phyloP scores from a whole-genome alignment of 2,113 vertebrate species.

The Tympanuchus pallidicinctus region DNA sequence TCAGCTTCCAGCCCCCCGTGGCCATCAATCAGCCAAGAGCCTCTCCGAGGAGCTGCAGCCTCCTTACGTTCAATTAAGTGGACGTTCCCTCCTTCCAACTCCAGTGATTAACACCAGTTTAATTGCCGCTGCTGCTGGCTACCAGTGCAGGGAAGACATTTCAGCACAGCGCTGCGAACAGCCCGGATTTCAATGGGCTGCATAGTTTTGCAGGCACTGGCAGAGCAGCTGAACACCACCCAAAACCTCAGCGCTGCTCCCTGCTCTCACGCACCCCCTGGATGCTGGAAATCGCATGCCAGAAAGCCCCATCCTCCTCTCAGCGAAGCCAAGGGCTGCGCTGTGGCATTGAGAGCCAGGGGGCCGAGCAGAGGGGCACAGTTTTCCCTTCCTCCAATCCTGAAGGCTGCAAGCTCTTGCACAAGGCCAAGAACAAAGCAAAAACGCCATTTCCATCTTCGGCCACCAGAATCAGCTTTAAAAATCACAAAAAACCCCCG shows the following conservation, averaged over 20 bases:
- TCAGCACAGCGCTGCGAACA: background rate
- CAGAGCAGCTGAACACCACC: rapidly evolving
- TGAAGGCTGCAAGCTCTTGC: too few species aligned
- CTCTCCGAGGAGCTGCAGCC: background rate
- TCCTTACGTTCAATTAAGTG: background rate
- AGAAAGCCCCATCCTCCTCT: background rate
- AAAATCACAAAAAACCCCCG: too few species aligned
- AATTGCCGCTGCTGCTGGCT: background rate
- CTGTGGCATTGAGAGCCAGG: rapidly evolving
- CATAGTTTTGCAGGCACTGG: background rate
- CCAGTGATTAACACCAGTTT: background rate
- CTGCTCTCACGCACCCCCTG: background rate
- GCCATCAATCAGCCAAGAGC: background rate
- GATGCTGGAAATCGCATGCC: too few species aligned
- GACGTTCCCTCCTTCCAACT: background rate
- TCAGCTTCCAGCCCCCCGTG: background rate
- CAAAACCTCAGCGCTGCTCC: background rate
- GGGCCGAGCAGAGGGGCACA: background rate
- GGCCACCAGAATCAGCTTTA: background rate
- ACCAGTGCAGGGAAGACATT: background rate
- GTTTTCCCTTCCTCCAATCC: background rate
- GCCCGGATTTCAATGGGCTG: background rate
- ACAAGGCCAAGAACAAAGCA: rapidly evolving
- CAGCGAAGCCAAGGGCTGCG: rapidly evolving
- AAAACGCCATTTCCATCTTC: background rate